Percentiles rank a stretch among this genome's conserved stretches.
Conservation (phyloP, 2,797 vertebrate genomes). For the Mergus octosetaceus region DNA sequence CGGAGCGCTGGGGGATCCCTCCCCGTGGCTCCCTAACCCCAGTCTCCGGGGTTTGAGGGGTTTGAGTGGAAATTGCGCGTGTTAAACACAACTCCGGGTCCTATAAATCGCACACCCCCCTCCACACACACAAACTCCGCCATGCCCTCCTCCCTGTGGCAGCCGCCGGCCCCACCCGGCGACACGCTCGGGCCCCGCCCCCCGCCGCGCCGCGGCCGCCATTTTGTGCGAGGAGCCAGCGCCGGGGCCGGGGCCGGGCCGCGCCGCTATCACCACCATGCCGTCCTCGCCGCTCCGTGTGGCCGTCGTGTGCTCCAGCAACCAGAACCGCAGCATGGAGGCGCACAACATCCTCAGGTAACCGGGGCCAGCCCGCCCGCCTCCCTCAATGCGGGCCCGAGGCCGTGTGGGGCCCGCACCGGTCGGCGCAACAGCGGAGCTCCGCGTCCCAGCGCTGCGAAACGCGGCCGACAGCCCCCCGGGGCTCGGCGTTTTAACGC, state of each 20-base stretch:
- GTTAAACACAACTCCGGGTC: no score
- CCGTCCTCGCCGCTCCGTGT: slow-evolving; percentile 96
- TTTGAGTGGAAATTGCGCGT: no score
- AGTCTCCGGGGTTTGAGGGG: no score
- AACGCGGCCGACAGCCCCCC: not conserved
- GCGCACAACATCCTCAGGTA: slow-evolving; percentile 99
- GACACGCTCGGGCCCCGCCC: not conserved
- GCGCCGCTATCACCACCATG: slow-evolving; percentile 75
- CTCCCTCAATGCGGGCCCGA: not conserved
- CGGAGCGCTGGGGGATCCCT: not conserved
- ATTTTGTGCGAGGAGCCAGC: slow-evolving; percentile 66
- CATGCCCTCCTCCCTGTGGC: not conserved
- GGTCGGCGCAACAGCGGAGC: not conserved
- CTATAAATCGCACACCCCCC: no score
- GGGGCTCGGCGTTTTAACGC: not conserved
- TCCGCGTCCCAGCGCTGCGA: not conserved
- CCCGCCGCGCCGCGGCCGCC: slow-evolving; percentile 44
- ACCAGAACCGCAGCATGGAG: slow-evolving; percentile 99
- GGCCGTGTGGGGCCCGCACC: not conserved
- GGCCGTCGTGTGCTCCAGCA: slow-evolving; percentile 98
- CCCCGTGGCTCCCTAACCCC: no score
- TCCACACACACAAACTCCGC: no score
- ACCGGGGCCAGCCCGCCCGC: not conserved
- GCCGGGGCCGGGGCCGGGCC: not conserved
- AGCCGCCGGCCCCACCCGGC: not conserved